phyloP scores from a whole-genome alignment of 2,113 vertebrate genomes.

The Podarcis raffonei region DNA sequence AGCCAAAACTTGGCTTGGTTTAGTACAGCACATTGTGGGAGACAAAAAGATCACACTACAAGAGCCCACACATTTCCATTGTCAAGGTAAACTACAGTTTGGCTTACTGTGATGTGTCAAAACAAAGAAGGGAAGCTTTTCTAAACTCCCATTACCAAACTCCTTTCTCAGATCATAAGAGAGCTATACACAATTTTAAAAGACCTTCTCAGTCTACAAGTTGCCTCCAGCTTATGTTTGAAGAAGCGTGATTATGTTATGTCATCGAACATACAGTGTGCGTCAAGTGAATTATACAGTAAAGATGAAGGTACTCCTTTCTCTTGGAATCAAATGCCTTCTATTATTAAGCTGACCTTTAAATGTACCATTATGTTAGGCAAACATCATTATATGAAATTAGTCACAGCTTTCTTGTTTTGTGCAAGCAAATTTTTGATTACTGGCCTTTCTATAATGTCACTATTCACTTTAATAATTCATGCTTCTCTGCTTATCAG shows the following conservation, averaged over 20 bases:
- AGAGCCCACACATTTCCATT: too few species aligned
- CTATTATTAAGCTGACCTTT: slow-evolving; percentile 66
- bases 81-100: too few species aligned
- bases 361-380: slow-evolving; percentile 59
- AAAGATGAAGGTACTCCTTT: slow-evolving; percentile 34
- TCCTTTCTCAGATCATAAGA: accelerated
- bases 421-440: slow-evolving; percentile 63
- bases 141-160: not conserved
- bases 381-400: slow-evolving; percentile 68
- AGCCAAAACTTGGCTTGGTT: too few species aligned
- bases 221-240: not conserved
- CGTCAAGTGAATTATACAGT: slow-evolving; percentile 30
- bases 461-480: slow-evolving; percentile 66
- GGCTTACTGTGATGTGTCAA: not conserved
- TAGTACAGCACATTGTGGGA: too few species aligned
- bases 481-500: slow-evolving; percentile 65
- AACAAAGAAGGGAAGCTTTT: not conserved
- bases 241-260: not conserved
- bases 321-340: slow-evolving; percentile 51
- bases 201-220: not conserved
- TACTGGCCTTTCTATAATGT: slow-evolving; percentile 50
- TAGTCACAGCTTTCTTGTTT: slow-evolving; percentile 68
- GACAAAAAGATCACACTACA: too few species aligned
- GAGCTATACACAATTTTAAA: not conserved
- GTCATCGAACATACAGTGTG: not conserved